phyloP scores from a whole-genome alignment of 2,888 invertebrate species.

The Cyclophora albipunctata region DNA sequence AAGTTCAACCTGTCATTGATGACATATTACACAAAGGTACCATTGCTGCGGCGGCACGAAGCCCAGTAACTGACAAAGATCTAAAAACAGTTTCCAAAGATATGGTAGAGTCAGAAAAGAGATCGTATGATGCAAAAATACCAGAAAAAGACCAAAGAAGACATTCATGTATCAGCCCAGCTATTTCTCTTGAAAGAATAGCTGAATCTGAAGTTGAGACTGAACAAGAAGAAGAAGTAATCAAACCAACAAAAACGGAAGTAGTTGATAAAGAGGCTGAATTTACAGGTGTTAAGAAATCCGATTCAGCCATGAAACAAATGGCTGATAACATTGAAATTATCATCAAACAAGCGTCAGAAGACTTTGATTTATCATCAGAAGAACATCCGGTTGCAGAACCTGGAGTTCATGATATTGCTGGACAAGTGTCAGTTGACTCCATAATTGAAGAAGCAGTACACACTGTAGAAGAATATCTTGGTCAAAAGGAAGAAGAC shows the following conservation, averaged over 20 bases:
- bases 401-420: slow-evolving; percentile 36
- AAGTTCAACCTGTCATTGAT: slow-evolving; percentile 61
- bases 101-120: slow-evolving; percentile 54
- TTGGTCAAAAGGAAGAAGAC: slow-evolving; percentile 39
- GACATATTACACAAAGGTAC: slow-evolving; percentile 62
- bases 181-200: slow-evolving; percentile 64
- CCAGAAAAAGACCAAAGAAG: slow-evolving; percentile 63
- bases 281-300: slow-evolving; percentile 52
- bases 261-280: slow-evolving; percentile 24
- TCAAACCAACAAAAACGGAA: slow-evolving; percentile 23
- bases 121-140: slow-evolving; percentile 66
- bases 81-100: slow-evolving; percentile 53
- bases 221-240: slow-evolving; percentile 45
- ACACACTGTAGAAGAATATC: slow-evolving; percentile 55
- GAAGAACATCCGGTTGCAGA: slow-evolving; percentile 48
- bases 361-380: slow-evolving; percentile 59
- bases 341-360: slow-evolving; percentile 68
- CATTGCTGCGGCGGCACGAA: slow-evolving; percentile 51
- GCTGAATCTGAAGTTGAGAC: slow-evolving; percentile 64
- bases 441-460: slow-evolving; percentile 68
- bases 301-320: slow-evolving; percentile 69
- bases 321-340: slow-evolving; percentile 72
- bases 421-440: slow-evolving; percentile 60
- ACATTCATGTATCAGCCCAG: slow-evolving; percentile 68
- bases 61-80: slow-evolving; percentile 58